Evolutionary conservation across 2,888 invertebrate species (phyloP).

Genomic region (Eledona agricola): DNA sequence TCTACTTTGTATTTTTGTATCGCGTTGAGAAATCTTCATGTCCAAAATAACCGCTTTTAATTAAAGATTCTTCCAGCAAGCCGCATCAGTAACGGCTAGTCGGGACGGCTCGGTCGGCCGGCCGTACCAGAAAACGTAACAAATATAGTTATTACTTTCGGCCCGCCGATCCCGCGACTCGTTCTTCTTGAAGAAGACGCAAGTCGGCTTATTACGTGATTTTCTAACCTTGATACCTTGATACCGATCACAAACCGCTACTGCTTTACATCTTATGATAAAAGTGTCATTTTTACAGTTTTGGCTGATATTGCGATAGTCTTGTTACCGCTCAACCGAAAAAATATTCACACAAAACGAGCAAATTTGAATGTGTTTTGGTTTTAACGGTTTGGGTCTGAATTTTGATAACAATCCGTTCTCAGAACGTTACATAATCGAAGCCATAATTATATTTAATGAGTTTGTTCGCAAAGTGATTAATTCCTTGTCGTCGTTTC

Average conservation of each 20-base stretch:
- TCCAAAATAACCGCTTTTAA: conserved; percentile 38
- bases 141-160: too few relatives aligned
- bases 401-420: conserved; percentile 24
- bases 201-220: too few relatives aligned
- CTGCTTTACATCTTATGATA: conserved; percentile 24
- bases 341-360: conserved; percentile 20
- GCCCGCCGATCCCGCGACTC: too few relatives aligned
- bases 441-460: conserved; percentile 5
- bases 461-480: conserved; percentile 11
- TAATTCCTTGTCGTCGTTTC: conserved; percentile 20
- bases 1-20: conserved; percentile 35
- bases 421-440: conserved; percentile 9
- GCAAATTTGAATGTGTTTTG: conserved; percentile 26
- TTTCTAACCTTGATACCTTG: too few relatives aligned
- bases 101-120: too few relatives aligned
- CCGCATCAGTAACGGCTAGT: too few relatives aligned
- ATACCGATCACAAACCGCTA: conserved; percentile 8
- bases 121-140: too few relatives aligned
- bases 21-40: conserved; percentile 34
- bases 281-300: conserved; percentile 24
- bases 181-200: too few relatives aligned
- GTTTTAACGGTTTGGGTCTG: conserved; percentile 22
- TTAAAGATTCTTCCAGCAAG: too few relatives aligned
- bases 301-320: conserved; percentile 14
- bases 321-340: conserved; percentile 24